Conservation (phyloP, 2,888 invertebrate species). For the Idaea dimidiata region DNA sequence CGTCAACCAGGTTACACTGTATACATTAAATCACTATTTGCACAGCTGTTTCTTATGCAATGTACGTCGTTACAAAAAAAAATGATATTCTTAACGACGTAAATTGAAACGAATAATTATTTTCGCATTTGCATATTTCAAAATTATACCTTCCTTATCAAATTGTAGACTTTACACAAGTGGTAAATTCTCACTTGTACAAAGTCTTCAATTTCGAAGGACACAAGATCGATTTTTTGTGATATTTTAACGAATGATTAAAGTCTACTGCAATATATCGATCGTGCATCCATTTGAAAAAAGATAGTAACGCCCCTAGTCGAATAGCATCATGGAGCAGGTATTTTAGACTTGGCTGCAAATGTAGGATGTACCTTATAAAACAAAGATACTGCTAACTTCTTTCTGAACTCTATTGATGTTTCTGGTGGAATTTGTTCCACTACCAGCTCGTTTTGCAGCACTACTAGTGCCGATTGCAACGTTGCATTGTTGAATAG, state of each 20-base stretch:
- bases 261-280: too few species aligned
- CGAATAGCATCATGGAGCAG: too few species aligned
- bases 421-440: conserved; percentile 72
- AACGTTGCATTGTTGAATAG: conserved; percentile 63
- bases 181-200: background rate
- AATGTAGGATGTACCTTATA: conserved; percentile 81
- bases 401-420: conserved; percentile 79
- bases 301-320: too few species aligned
- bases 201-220: too few species aligned
- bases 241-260: too few species aligned
- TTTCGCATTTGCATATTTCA: background rate
- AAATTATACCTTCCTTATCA: background rate
- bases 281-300: too few species aligned
- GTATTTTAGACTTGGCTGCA: background rate
- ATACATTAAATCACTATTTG: background rate
- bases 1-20: background rate
- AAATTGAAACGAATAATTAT: background rate
- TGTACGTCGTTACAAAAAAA: background rate
- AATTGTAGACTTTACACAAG: background rate
- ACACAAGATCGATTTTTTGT: too few species aligned
- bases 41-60: background rate
- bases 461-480: conserved; percentile 48
- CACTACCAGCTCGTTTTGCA: conserved; percentile 47
- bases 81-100: background rate
- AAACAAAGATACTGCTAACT: conserved; percentile 75